These are phyloP conservation scores for Drosophila insularis DNA, from an alignment of 1,140 invertebrate genomes.

Conservation along the genomic window DNA sequence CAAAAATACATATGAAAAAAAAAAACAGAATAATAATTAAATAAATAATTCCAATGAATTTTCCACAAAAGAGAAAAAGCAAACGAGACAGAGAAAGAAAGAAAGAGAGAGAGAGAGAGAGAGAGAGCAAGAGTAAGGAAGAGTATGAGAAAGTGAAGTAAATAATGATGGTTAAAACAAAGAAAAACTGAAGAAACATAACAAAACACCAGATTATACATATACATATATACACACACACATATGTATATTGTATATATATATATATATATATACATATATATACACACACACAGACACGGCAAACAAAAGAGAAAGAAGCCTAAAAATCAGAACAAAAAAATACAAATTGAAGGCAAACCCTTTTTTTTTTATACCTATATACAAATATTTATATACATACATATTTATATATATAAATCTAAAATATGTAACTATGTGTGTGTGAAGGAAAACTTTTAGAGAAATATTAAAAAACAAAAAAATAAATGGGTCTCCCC, in stretches of 20 bases:
- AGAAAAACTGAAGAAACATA: constrained; percentile 45
- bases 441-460: constrained; percentile 46
- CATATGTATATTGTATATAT: constrained; percentile 41
- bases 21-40: neutral
- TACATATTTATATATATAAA: constrained; percentile 45
- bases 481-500: constrained; percentile 11
- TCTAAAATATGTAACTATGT: constrained; percentile 32
- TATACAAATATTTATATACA: constrained; percentile 48
- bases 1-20: neutral
- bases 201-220: constrained; percentile 53
- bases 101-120: neutral
- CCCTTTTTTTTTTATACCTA: constrained; percentile 13
- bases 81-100: constrained; percentile 25
- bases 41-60: constrained; percentile 62
- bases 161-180: constrained; percentile 50
- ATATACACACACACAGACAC: constrained; percentile 38
- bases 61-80: constrained; percentile 38
- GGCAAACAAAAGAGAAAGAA: constrained; percentile 3
- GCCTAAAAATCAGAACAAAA: neutral
- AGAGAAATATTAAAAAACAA: constrained; percentile 63
- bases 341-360: neutral
- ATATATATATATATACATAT: constrained; percentile 35
- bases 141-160: constrained; percentile 25
- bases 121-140: neutral
- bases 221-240: constrained; percentile 36